Base-by-base conservation (phyloP, 2,797 vertebrate species). In the Coccyzus lansbergi region DNA sequence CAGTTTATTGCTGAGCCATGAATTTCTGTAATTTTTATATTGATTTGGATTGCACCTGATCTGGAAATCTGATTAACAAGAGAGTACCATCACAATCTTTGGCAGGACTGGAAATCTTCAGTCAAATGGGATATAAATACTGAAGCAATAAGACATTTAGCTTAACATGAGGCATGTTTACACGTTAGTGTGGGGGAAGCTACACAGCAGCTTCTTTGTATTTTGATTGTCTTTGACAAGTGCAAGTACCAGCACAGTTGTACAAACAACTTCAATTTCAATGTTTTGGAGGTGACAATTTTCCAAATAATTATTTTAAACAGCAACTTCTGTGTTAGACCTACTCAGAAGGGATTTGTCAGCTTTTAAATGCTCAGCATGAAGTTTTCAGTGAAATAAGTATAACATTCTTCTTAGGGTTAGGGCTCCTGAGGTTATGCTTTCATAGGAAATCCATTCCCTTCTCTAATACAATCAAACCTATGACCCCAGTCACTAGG, bases 401-500 rank as follows among this genome's bases (percentile, higher is more conserved):
- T 40, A 12, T 59, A 46, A 69, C 83, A 49, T 94, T 94, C 78
- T 84, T 91, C 40, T 78, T 81, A 26, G 80, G 53, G 48, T 85
- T 83, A 62, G 55, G 79, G 74, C 79, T 95, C 24, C 56, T 86
- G 84, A 92, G 92, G 91, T 93, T 96, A 71, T 92, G 91, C 88
- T 95, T 88, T 94, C 70, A 48, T 92, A 90, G 80, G 94, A 96
- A 94, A 97, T 89, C 68, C 77, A 86, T 93, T 95, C 88, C 82
- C 40, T 84, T 85, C 74, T 84, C 36, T 56, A 78, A 86, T 72
- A 88, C 83, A 86, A 64, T 92, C 94, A 95, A 91, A 94, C 77
- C 80, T 84, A 63, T 90, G 90, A 90, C 83, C 92, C 82, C 80
- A 95, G 79, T 83, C 91, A 53, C 51, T 90, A 21, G 91, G 83